Evolutionary conservation across 2,888 invertebrate genomes (phyloP).

Genomic region (Adelognathus sp.): DNA sequence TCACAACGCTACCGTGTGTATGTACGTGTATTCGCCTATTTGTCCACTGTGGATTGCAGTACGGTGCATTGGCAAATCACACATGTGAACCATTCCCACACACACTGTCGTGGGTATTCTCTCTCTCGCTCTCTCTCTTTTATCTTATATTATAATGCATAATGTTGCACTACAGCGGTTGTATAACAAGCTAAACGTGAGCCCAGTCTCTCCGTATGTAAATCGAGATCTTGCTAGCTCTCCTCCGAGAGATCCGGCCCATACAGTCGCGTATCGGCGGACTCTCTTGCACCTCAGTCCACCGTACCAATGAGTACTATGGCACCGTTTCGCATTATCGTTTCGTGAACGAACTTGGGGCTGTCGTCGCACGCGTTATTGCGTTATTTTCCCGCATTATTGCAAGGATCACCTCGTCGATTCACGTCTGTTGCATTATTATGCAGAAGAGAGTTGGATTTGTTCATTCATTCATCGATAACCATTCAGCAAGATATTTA

Average conservation of each 20-base stretch:
- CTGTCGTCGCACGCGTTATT: not conserved
- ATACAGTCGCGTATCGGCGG: too few species aligned
- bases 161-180: conserved; percentile 67
- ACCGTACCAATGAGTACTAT: conserved; percentile 47
- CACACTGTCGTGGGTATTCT: conserved; percentile 13
- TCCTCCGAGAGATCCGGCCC: not conserved
- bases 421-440: too few species aligned
- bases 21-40: too few species aligned
- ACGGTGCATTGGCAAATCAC: conserved; percentile 56
- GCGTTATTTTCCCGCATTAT: too few species aligned
- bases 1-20: conserved; percentile 49
- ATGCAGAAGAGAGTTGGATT: too few species aligned
- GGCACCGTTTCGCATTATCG: conserved; percentile 32
- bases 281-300: not conserved
- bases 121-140: not conserved
- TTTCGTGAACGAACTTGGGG: too few species aligned
- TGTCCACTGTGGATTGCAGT: conserved; percentile 61
- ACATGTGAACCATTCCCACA: not conserved
- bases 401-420: too few species aligned
- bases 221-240: conserved; percentile 55
- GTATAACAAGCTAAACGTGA: conserved; percentile 75
- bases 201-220: conserved; percentile 63
- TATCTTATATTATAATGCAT: conserved; percentile 73
- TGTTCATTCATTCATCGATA: too few species aligned
- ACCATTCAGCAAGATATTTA: too few species aligned